A percentile compares a stretch with the other conserved stretches of the same genome.
These are phyloP conservation scores for Acanthosepion lycidas DNA, from an alignment of 2,888 invertebrate species.

Conservation along the genomic window DNA sequence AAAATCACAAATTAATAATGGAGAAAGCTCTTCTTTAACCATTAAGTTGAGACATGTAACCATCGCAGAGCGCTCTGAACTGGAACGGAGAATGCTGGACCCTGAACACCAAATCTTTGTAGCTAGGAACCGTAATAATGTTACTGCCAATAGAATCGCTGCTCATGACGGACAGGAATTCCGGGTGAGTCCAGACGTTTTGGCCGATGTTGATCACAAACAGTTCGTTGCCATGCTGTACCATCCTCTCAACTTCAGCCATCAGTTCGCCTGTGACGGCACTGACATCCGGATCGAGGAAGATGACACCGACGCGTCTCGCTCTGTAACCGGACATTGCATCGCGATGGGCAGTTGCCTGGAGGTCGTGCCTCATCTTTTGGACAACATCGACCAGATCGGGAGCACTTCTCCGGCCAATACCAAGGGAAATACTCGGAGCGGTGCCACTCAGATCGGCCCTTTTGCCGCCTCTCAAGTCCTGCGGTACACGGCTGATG, in stretches of 20 bases:
- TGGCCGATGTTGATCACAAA: neutral
- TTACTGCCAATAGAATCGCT: neutral
- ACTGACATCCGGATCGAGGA: neutral
- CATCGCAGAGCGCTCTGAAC: neutral
- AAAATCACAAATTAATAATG: too few species aligned
- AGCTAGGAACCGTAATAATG: neutral
- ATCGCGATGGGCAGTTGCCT: neutral
- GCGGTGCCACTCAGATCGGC: neutral
- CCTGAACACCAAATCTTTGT: neutral
- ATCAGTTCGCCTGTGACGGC: neutral
- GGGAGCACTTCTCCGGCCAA: neutral
- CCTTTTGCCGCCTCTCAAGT: neutral
- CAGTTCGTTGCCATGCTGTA: slow-evolving; percentile 15
- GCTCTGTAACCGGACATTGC: neutral
- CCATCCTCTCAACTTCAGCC: neutral
- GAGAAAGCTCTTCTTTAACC: too few species aligned
- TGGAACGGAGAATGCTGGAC: slow-evolving; percentile 38
- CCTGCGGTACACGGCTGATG: neutral
- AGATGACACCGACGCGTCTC: neutral
- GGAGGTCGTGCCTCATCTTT: neutral
- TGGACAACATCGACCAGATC: neutral
- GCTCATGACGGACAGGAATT: neutral
- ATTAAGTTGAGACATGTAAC: neutral
- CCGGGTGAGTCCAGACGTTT: neutral
- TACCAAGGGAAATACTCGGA: neutral